phyloP scores from a whole-genome alignment of 2,888 invertebrate genomes.

The Embidobia sp. region DNA sequence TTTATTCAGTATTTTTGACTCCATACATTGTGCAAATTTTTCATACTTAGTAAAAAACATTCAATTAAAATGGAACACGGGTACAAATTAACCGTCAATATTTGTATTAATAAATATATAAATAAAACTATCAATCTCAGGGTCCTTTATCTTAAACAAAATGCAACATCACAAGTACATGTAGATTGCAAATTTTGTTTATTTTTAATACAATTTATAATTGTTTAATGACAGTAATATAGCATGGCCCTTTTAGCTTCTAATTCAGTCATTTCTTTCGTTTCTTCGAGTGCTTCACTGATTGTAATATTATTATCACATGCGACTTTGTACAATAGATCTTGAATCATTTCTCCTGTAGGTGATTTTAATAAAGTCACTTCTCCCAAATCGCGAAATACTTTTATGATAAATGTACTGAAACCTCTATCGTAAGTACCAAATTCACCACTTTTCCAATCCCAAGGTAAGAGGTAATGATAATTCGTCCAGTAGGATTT shows the following conservation, averaged over 20 bases:
- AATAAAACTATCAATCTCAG: too few species aligned
- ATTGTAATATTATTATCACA: slow-evolving; percentile 72
- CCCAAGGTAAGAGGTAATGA: slow-evolving; percentile 90
- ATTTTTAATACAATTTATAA: too few species aligned
- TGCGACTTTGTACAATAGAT: slow-evolving; percentile 84
- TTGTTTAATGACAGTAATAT: slow-evolving; percentile 67
- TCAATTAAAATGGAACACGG: too few species aligned
- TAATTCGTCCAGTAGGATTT: slow-evolving; percentile 91
- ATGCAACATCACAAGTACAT: too few species aligned
- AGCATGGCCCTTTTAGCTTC: slow-evolving; percentile 68
- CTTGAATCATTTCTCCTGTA: slow-evolving; percentile 85
- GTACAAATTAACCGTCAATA: too few species aligned
- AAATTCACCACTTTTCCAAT: slow-evolving; percentile 92
- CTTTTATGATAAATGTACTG: slow-evolving; percentile 85
- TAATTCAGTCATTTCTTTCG: slow-evolving; percentile 68
- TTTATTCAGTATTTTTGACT: too few species aligned
- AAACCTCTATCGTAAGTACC: slow-evolving; percentile 87
- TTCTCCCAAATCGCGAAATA: slow-evolving; percentile 87
- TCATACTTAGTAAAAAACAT: too few species aligned
- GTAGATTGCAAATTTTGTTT: too few species aligned
- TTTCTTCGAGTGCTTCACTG: slow-evolving; percentile 71
- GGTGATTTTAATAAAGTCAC: slow-evolving; percentile 86
- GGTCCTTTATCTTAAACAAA: neutral
- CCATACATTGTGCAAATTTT: too few species aligned
- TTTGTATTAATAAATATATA: too few species aligned